Conservation (phyloP, 2,797 vertebrate genomes). For the Neomorphus geoffroyi region DNA sequence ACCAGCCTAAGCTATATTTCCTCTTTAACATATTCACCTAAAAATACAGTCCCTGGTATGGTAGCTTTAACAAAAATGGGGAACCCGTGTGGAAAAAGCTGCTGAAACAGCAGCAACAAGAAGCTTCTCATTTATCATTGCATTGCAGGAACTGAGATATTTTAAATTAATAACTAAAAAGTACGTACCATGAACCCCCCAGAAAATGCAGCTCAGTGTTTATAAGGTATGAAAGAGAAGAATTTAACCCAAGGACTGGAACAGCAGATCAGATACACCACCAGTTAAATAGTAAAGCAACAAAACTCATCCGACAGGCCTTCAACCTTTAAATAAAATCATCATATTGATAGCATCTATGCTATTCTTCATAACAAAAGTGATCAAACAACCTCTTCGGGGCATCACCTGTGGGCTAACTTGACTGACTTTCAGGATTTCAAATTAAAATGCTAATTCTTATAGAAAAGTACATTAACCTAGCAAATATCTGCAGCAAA, state of each 20-base stretch:
- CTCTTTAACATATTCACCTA: neutral
- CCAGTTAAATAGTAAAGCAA: neutral
- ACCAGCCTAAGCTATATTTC: neutral
- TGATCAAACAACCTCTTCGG: neutral
- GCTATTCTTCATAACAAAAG: neutral
- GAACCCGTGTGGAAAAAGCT: neutral
- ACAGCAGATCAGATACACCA: neutral
- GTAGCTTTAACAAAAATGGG: neutral
- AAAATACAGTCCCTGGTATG: neutral
- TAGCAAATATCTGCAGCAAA: neutral
- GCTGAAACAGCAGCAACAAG: neutral
- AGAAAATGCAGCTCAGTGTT: neutral
- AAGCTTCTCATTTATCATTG: neutral
- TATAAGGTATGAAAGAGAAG: neutral
- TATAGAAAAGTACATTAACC: neutral
- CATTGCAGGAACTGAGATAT: neutral
- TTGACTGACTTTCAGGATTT: neutral
- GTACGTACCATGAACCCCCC: accelerated
- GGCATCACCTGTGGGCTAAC: accelerated
- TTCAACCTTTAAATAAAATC: neutral
- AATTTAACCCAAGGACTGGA: neutral
- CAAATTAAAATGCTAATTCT: neutral
- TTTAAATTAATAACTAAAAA: neutral
- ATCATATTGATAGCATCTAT: neutral
- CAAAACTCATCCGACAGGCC: neutral